Base-by-base conservation (phyloP, 2,797 vertebrate species). In the Periophthalmus magnuspinnatus region DNA sequence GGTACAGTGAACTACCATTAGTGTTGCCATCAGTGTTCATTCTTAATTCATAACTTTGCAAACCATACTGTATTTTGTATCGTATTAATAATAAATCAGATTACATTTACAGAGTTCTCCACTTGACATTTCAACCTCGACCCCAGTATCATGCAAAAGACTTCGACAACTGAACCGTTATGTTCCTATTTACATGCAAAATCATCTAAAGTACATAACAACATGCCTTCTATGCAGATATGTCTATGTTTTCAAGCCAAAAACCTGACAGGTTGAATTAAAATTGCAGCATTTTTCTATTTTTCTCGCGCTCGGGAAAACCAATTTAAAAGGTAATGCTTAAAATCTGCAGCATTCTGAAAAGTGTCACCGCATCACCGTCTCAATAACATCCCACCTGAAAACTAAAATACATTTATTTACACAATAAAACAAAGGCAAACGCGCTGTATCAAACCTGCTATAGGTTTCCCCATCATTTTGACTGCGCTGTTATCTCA, bases 181-280 rank as follows among this genome's bases (percentile, higher is more conserved):
- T 70, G 66, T 74, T 63, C 56, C 60, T 67, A 41, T 41, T 41
- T 69, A 77, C 67, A 47, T 71, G 58, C 63, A 58, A 36, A 69
- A 55, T 6, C 58, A 54, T 33, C 72, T 72, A 81, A 71, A 72
- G 76, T 64, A 72, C 63, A 59, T 41, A 60, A 69, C 77, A 52
- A 5, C 45, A 48, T 11, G 33, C 71, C 69, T 65, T 76, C 50
- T 71, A 57, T 64, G n/a, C 74, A 56, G 66, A 5, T 19, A 2
- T 54, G 28, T 54, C 52, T 22, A 22, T 54, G 13, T 9, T 71
- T 52, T 36, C 63, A 75, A 74, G 50, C 56, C 48, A 45, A 48
- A 33, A 50, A 45, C 52, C 45, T 47, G 33, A 19, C 50, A 55
- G 33, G 28, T 2, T 64, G 36, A 71, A 71, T 65, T 62, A 33